Evolutionary conservation across 1,140 invertebrate species (phyloP).

Genomic region (Geopemphigus sp.): DNA sequence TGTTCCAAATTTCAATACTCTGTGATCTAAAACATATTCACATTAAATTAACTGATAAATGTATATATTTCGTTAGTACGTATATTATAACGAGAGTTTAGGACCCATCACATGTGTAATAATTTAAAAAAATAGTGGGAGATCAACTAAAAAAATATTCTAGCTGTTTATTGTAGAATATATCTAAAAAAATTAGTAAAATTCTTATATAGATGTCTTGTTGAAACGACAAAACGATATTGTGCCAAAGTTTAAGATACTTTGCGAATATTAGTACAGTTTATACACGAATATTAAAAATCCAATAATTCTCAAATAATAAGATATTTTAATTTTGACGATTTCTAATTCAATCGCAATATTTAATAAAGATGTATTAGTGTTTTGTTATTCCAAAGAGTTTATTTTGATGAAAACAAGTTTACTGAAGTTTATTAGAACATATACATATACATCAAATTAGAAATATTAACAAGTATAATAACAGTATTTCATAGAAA

Average conservation of each 20-base stretch:
- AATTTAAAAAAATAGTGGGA: background rate
- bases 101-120: background rate
- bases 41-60: background rate
- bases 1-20: background rate
- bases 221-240: background rate
- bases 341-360: too few relatives aligned
- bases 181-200: background rate
- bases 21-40: conserved; percentile 4
- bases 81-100: background rate
- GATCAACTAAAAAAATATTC: background rate
- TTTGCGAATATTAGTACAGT: conserved; percentile 24
- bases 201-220: background rate
- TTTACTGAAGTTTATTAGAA: too few relatives aligned
- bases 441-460: too few relatives aligned
- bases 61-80: conserved; percentile 7
- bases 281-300: background rate
- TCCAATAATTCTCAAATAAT: too few relatives aligned
- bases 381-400: too few relatives aligned
- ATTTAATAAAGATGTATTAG: too few relatives aligned
- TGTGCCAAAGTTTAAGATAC: background rate
- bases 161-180: background rate
- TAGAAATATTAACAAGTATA: too few relatives aligned
- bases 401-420: too few relatives aligned
- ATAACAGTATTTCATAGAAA: too few relatives aligned
- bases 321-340: too few relatives aligned